These are phyloP conservation scores for Echiichthys vipera DNA, from an alignment of 2,797 vertebrate genomes.

Conservation along the genomic window DNA sequence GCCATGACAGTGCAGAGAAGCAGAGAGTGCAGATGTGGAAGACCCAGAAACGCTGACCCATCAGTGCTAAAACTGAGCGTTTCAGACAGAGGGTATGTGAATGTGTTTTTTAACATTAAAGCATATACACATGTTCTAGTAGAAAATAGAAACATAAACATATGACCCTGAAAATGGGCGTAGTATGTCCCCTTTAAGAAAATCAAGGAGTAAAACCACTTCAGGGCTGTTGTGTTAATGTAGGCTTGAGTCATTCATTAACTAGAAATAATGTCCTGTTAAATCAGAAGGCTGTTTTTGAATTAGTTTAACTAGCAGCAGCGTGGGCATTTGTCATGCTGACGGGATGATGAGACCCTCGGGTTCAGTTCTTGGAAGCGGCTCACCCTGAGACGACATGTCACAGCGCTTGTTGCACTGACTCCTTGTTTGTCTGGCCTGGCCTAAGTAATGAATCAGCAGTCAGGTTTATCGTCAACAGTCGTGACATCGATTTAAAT, in stretches of 20 bases:
- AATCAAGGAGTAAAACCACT: conserved; percentile 7
- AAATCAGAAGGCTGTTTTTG: conserved; percentile 43
- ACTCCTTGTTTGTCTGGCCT: conserved; percentile 31
- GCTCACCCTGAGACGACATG: conserved; percentile 30
- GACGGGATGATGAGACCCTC: conserved; percentile 46
- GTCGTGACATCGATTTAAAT: background rate
- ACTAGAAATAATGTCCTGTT: conserved; percentile 38
- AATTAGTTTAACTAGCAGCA: conserved; percentile 39
- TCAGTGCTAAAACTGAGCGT: too few relatives aligned
- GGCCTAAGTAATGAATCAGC: conserved; percentile 45
- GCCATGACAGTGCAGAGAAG: too few relatives aligned
- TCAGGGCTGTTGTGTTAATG: conserved; percentile 21
- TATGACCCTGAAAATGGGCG: too few relatives aligned
- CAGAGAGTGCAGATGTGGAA: too few relatives aligned
- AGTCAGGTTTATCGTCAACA: conserved; percentile 7
- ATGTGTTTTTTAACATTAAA: too few relatives aligned
- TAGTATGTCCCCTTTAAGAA: too few relatives aligned
- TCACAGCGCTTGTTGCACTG: conserved; percentile 26
- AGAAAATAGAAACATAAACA: too few relatives aligned
- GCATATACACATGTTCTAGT: too few relatives aligned
- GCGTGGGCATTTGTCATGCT: conserved; percentile 44
- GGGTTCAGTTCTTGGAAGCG: conserved; percentile 48
- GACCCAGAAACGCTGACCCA: too few relatives aligned
- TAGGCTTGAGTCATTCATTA: conserved; percentile 37
- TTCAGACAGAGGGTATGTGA: too few relatives aligned